These are phyloP conservation scores for Colletes latitarsis DNA, from an alignment of 1,140 invertebrate species.

Conservation along the genomic window DNA sequence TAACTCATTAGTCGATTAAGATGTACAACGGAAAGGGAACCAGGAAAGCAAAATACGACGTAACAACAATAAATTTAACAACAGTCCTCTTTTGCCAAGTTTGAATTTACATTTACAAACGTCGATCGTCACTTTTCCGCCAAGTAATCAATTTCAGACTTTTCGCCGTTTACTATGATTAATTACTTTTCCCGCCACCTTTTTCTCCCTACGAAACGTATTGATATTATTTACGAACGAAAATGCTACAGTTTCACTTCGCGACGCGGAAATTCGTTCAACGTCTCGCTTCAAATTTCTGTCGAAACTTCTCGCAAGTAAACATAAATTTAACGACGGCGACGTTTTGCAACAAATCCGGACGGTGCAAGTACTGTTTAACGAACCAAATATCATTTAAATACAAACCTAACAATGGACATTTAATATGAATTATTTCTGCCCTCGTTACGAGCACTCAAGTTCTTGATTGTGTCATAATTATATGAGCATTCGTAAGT, in stretches of 20 bases:
- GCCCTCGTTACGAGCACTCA: too few relatives aligned
- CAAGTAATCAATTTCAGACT: neutral
- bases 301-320: neutral
- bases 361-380: neutral
- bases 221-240: too few relatives aligned
- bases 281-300: neutral
- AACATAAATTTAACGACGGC: neutral
- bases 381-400: neutral
- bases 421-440: too few relatives aligned
- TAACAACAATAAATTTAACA: slow-evolving; percentile 28
- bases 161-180: neutral
- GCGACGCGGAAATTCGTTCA: neutral
- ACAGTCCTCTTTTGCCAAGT: neutral
- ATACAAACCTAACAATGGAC: too few relatives aligned
- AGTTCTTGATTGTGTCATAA: too few relatives aligned
- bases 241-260: too few relatives aligned
- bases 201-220: too few relatives aligned
- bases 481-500: too few relatives aligned
- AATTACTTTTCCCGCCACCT: too few relatives aligned
- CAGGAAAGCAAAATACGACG: neutral
- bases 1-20: neutral
- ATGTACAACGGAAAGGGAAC: neutral
- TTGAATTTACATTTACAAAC: neutral
- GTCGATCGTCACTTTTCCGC: neutral
- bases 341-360: neutral